Evolutionary conservation across 2,888 invertebrate species (phyloP).

Genomic region (Hyposoter didymator): DNA sequence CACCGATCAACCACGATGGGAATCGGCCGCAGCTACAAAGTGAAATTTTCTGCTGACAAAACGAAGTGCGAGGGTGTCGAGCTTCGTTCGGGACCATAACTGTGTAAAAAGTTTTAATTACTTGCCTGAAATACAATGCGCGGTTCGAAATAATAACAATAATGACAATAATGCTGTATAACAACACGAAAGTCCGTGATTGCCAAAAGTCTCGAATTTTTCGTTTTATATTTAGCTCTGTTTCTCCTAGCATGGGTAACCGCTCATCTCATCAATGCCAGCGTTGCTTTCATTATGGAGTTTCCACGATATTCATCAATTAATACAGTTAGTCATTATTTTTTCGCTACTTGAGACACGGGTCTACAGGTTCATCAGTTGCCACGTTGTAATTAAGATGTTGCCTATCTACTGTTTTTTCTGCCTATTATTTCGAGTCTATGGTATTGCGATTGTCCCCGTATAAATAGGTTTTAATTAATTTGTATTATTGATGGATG

Average conservation of each 20-base stretch:
- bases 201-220: conserved; percentile 5
- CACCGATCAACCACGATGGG: conserved; percentile 13
- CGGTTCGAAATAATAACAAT: not conserved
- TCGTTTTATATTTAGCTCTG: not conserved
- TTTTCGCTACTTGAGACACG: conserved; percentile 35
- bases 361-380: not conserved
- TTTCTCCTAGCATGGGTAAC: not conserved
- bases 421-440: conserved; percentile 15
- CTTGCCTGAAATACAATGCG: conserved; percentile 60
- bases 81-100: conserved; percentile 55
- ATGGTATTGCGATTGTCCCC: not conserved
- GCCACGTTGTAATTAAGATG: conserved; percentile 11
- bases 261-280: conserved; percentile 3
- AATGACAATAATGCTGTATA: not conserved
- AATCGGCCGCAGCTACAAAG: conserved; percentile 64
- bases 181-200: not conserved
- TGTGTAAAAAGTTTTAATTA: conserved; percentile 73
- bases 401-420: not conserved
- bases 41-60: conserved; percentile 64
- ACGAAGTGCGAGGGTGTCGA: conserved; percentile 25
- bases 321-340: conserved; percentile 47
- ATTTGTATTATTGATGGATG: conserved; percentile 2
- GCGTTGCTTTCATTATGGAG: conserved; percentile 10
- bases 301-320: conserved; percentile 39
- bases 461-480: conserved; percentile 37